A percentile compares a stretch with the other conserved stretches of the same genome.
Conservation (phyloP, 2,888 invertebrate genomes). For the Pocota personata region DNA sequence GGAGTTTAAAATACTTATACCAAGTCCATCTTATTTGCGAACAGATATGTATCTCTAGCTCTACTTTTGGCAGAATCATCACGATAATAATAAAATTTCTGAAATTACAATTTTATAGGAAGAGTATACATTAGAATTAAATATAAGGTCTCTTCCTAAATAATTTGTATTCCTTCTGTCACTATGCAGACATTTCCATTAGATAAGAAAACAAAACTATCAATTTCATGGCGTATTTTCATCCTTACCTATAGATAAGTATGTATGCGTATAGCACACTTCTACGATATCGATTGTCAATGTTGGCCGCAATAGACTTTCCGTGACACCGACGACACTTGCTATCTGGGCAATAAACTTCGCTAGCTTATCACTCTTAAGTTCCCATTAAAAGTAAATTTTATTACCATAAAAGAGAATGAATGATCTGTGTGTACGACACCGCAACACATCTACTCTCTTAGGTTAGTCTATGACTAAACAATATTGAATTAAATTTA, state of each 20-base stretch:
- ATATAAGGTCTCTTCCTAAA: neutral
- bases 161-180: slow-evolving; percentile 4
- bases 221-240: slow-evolving; percentile 11
- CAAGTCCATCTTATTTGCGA: neutral
- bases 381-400: slow-evolving; percentile 79
- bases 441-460: neutral
- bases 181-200: slow-evolving; percentile 18
- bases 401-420: slow-evolving; percentile 76
- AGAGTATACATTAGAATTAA: neutral
- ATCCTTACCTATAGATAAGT: neutral
- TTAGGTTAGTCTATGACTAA: neutral
- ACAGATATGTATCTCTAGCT: too few relatives aligned
- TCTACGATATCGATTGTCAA: slow-evolving; percentile 56
- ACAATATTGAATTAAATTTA: slow-evolving; percentile 45
- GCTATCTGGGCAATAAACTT: slow-evolving; percentile 80
- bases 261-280: slow-evolving; percentile 34
- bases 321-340: slow-evolving; percentile 79
- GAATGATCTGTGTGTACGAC: slow-evolving; percentile 40
- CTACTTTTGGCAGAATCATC: neutral
- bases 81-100: neutral
- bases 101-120: neutral
- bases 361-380: slow-evolving; percentile 78
- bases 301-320: slow-evolving; percentile 59
- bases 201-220: slow-evolving; percentile 49
- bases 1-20: neutral